These are phyloP conservation scores for Hyposmocoma kahamanoa DNA, from an alignment of 1,140 invertebrate species.

Conservation along the genomic window DNA sequence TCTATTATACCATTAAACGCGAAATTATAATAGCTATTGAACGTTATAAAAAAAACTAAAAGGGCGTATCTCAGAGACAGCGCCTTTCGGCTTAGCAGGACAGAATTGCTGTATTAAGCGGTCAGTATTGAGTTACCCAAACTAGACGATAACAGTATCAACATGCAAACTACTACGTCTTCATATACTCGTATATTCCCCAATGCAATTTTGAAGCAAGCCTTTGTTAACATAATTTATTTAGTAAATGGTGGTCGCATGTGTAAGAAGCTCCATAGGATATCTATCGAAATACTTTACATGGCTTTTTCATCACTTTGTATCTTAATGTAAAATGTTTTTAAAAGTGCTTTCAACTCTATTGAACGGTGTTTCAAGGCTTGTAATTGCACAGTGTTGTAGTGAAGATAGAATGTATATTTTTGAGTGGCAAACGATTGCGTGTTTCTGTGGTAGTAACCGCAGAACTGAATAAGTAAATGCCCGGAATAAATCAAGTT, in stretches of 20 bases:
- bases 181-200: slow-evolving; percentile 34
- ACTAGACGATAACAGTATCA: slow-evolving; percentile 6
- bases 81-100: not conserved
- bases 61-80: too few relatives aligned
- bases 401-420: slow-evolving; percentile 23
- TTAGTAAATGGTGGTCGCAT: slow-evolving; percentile 36
- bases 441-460: slow-evolving; percentile 58
- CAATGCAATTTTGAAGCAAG: slow-evolving; percentile 31
- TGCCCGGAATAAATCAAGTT: slow-evolving; percentile 68
- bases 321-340: slow-evolving; percentile 20
- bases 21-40: too few relatives aligned
- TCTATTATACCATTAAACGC: too few relatives aligned
- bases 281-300: slow-evolving; percentile 32
- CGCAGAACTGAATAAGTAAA: slow-evolving; percentile 69
- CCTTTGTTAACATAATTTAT: slow-evolving; percentile 43
- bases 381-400: too few relatives aligned
- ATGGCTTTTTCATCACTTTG: slow-evolving; percentile 17
- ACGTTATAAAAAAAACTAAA: too few relatives aligned
- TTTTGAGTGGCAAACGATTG: slow-evolving; percentile 41
- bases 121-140: not conserved
- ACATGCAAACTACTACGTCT: too few relatives aligned
- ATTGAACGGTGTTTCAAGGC: too few relatives aligned
- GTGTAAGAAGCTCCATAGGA: slow-evolving; percentile 34
- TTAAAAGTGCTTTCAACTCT: too few relatives aligned
- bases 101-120: not conserved